These are phyloP conservation scores for Alces alces DNA, from an alignment of 2,113 vertebrate genomes.

Conservation along the genomic window DNA sequence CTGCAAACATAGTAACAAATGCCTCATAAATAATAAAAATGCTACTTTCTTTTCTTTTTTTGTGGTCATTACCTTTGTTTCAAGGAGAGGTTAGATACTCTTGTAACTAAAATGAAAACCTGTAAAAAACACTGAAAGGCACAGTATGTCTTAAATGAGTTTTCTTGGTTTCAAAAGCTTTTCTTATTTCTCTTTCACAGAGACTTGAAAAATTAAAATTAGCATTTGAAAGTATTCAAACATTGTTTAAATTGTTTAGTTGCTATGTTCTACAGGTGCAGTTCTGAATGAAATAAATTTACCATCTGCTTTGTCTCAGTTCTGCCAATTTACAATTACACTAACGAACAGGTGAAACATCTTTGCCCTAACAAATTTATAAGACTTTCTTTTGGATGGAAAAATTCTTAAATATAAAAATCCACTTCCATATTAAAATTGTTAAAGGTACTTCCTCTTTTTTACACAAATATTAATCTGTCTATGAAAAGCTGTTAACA, in stretches of 20 bases:
- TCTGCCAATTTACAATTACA: neutral
- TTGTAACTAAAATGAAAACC: slow-evolving; percentile 79
- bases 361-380: neutral
- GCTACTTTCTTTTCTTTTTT: slow-evolving; percentile 85
- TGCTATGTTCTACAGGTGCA: slow-evolving; percentile 78
- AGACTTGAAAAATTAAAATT: slow-evolving; percentile 83
- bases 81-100: slow-evolving; percentile 75
- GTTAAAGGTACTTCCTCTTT: neutral
- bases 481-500: neutral
- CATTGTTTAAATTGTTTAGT: slow-evolving; percentile 74
- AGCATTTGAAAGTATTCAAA: slow-evolving; percentile 86
- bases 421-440: slow-evolving; percentile 5
- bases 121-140: slow-evolving; percentile 81
- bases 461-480: neutral
- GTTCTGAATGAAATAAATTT: slow-evolving; percentile 64
- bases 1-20: slow-evolving; percentile 71
- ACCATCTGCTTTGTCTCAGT: slow-evolving; percentile 10
- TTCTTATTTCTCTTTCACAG: slow-evolving; percentile 86
- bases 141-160: slow-evolving; percentile 79
- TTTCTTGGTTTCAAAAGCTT: slow-evolving; percentile 86
- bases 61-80: slow-evolving; percentile 81
- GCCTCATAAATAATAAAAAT: slow-evolving; percentile 78
- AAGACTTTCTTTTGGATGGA: neutral
- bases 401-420: slow-evolving; percentile 46
- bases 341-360: neutral